Evolutionary conservation across 2,797 vertebrate species (phyloP).

Genomic region (Botia kubotai): DNA sequence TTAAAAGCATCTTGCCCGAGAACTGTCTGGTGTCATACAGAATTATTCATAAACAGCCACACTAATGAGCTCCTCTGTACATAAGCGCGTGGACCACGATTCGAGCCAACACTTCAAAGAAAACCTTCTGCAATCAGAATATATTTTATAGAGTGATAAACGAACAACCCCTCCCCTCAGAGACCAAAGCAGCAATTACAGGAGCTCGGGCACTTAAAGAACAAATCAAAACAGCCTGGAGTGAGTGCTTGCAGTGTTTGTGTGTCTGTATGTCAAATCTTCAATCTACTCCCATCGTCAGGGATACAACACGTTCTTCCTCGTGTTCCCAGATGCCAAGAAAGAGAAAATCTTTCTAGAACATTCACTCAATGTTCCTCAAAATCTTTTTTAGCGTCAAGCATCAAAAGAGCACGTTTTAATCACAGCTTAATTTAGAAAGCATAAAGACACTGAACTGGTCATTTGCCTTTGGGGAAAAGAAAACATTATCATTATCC

Average conservation of each 20-base stretch:
- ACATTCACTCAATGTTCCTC: not conserved
- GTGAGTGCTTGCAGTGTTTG: not conserved
- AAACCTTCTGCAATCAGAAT: constrained; percentile 50
- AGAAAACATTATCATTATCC: constrained; percentile 25
- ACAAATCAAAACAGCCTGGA: constrained; percentile 14
- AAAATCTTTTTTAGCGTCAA: constrained; percentile 11
- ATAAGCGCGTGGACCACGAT: constrained; percentile 17
- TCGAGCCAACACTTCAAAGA: constrained; percentile 36
- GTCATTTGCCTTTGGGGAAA: constrained; percentile 26
- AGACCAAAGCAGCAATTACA: constrained; percentile 36
- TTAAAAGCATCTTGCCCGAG: constrained; percentile 33
- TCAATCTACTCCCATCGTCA: not conserved
- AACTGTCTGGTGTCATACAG: constrained; percentile 38
- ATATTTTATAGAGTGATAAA: constrained; percentile 45
- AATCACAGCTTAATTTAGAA: constrained; percentile 48
- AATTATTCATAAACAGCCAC: constrained; percentile 54
- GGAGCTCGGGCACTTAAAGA: not conserved
- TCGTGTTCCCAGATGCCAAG: not conserved
- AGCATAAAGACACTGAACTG: constrained; percentile 33
- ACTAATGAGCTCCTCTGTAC: constrained; percentile 49
- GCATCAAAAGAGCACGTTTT: constrained; percentile 38
- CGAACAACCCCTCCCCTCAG: constrained; percentile 31
- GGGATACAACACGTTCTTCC: not conserved
- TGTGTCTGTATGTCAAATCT: constrained; percentile 19
- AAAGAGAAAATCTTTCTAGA: not conserved